Conservation (phyloP, 2,797 vertebrate genomes). For the Sebastes itinus region DNA sequence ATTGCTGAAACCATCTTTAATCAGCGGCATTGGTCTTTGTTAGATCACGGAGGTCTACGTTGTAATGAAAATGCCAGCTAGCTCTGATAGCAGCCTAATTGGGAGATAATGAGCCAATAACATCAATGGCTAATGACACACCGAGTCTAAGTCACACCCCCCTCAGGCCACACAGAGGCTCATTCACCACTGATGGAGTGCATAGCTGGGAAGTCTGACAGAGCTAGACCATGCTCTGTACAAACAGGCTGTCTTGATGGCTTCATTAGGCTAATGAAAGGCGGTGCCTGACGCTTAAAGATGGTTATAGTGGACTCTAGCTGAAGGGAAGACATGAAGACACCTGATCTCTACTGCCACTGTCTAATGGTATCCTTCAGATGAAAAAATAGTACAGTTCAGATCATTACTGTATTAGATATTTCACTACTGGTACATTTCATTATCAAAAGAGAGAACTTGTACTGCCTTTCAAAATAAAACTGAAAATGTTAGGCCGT, state of each 20-base stretch:
- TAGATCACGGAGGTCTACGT: constrained; percentile 76
- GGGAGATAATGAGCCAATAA: constrained; percentile 85
- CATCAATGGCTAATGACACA: constrained; percentile 84
- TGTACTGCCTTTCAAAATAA: not conserved
- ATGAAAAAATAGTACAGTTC: constrained; percentile 11
- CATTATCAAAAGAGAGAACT: not conserved
- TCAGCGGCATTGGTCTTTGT: constrained; percentile 78
- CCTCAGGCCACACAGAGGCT: constrained; percentile 76
- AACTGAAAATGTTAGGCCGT: not conserved
- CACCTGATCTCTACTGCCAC: constrained; percentile 36
- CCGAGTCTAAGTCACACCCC: constrained; percentile 77
- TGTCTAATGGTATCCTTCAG: constrained; percentile 23
- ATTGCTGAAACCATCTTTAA: constrained; percentile 80
- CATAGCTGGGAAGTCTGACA: constrained; percentile 67
- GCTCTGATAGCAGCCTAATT: constrained; percentile 82
- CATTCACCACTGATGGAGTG: constrained; percentile 77
- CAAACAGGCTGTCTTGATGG: constrained; percentile 76
- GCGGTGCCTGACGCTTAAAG: constrained; percentile 56
- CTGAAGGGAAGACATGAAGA: constrained; percentile 46
- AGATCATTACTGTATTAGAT: not conserved
- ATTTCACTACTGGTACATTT: not conserved
- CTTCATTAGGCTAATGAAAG: constrained; percentile 78
- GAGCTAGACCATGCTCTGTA: constrained; percentile 63
- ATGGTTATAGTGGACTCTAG: constrained; percentile 52
- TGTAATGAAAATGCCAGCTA: constrained; percentile 80